Evolutionary conservation across 2,797 vertebrate species (phyloP), one percentile per base, ranked within the genome.

Genomic region (Allobates femoralis): DNA sequence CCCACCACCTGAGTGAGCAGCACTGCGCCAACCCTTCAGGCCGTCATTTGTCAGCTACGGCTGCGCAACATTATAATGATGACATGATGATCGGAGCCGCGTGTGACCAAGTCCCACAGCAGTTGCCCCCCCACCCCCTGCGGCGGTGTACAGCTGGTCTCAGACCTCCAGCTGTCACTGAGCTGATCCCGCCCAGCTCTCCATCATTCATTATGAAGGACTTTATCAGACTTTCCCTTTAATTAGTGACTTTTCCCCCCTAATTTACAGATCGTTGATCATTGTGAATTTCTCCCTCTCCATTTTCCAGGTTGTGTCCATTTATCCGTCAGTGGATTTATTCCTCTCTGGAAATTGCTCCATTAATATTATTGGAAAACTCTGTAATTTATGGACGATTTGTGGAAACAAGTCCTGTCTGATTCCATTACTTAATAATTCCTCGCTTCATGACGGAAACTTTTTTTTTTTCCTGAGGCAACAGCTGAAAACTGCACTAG

Each of bases 361-460:
- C 62, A 79, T 71, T 71, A 55, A 73, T 71, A 67, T 69, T 23
- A 46, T 53, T 79, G 84, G 84, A 85, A 79, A 85, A 82, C 28
- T 32, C 71, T n/a, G 32, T 34, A n/a, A 81, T 60, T 81, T 75
- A 75, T 34, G 30, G 55, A 19, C n/a, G 37, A 62, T 55, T 50
- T 3, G 64, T 76, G 85, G 85, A 81, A 86, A 76, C 41, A 64
- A 50, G 60, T 86, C 11, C 46, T 62, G 79, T 76, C 46, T 66
- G 30, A 26, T 81, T 81, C 85, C 85, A 66, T 86, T 37, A 82
- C 85, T 81, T 41, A 53, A 86, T 58, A 23, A 51, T 81, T 86
- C 85, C 85, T 1, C 21, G 28, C 14, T 37, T 60, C 58, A 58
- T 37, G 53, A 60, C 58, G 76, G 76, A 60, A 60, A 60, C 11